Conservation (phyloP, 53 echinoderm and acorn worm genomes). For the Antedon mediterranea region DNA sequence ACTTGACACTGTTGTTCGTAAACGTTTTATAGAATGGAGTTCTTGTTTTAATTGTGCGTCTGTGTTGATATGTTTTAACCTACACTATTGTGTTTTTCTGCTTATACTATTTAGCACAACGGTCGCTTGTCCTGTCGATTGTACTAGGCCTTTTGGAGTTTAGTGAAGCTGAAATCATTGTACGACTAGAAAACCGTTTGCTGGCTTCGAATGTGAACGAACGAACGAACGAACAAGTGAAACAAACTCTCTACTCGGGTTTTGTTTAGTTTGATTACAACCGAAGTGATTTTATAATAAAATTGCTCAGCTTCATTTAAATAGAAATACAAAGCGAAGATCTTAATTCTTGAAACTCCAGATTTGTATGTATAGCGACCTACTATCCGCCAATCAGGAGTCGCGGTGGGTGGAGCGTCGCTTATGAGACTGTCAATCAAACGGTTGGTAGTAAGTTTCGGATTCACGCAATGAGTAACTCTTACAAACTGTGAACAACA, state of each 20-base stretch:
- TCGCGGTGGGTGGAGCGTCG: background rate
- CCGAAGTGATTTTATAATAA: no score
- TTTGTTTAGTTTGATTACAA: no score
- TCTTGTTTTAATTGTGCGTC: background rate
- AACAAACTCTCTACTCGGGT: no score
- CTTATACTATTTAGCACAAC: background rate
- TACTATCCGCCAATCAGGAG: background rate
- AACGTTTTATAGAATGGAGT: background rate
- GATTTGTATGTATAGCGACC: background rate
- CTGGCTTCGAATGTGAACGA: no score
- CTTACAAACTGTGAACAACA: background rate
- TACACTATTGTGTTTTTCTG: background rate
- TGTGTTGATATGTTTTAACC: background rate
- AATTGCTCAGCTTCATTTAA: no score
- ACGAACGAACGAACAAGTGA: no score
- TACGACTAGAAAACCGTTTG: no score
- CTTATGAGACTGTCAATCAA: background rate
- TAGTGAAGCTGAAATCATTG: background rate
- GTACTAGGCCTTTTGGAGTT: background rate
- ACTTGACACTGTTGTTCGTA: background rate
- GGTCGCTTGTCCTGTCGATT: background rate
- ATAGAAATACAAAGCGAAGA: no score
- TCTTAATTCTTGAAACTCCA: background rate
- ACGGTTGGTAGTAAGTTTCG: background rate
- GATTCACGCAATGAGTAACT: background rate